Percentiles rank a stretch among this genome's conserved stretches.
phyloP scores from a whole-genome alignment of 2,113 vertebrate species.

The Pteruthius melanotis region DNA sequence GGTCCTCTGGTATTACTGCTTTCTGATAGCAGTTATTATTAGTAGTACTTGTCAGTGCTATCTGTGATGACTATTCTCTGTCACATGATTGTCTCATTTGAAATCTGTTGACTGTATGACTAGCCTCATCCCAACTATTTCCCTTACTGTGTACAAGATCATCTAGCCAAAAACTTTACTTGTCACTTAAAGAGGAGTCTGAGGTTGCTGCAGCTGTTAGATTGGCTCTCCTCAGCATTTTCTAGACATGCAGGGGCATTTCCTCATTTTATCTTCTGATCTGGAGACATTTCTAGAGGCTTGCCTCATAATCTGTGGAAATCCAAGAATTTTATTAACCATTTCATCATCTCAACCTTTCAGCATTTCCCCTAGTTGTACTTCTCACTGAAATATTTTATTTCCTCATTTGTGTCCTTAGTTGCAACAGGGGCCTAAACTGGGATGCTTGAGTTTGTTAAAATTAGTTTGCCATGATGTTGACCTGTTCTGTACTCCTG shows the following conservation, averaged over 20 bases:
- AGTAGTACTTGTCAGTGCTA: neutral
- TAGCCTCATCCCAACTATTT: neutral
- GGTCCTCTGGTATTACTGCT: neutral
- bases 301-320: neutral
- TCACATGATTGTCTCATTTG: neutral
- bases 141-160: neutral
- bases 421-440: neutral
- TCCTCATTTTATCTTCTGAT: neutral
- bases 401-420: neutral
- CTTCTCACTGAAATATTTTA: neutral
- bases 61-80: neutral
- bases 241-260: neutral
- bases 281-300: neutral
- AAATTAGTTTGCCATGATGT: neutral
- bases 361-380: neutral
- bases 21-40: neutral
- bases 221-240: neutral
- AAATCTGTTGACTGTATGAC: neutral
- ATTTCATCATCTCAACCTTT: neutral
- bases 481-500: neutral
- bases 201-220: neutral
- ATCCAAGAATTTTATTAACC: neutral
- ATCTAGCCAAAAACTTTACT: neutral
- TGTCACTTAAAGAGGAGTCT: neutral
- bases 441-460: neutral